Base-by-base conservation (phyloP, 92 coral and sea anemone species). In the Palythoa grandiflora region DNA sequence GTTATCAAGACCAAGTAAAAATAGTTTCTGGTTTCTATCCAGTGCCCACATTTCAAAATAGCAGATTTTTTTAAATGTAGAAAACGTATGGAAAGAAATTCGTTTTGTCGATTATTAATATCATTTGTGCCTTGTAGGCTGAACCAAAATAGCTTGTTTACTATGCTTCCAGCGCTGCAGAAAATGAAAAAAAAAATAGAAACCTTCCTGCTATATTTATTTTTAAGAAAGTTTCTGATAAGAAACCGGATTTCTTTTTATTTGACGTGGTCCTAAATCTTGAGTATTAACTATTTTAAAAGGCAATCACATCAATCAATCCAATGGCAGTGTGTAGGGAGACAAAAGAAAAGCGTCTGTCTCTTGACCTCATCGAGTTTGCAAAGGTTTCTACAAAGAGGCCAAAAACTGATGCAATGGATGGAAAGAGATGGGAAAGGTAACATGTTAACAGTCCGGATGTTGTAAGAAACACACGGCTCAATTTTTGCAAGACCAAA, bases 391-490 rank as follows among this genome's bases (percentile, higher is more conserved):
- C 68, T 14, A 73, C 39, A 38, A 8, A 4, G 40, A 73, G 77
- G 36, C 77, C 53, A 73, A 39, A 17, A 47, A 73, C 77, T 11
- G 51, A 39, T 73, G 77, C 47, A 52, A 39, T 53, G 0, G n/a
- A n/a, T 60, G 61, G n/a, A 73, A 47, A 73, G 8, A 73, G 77
- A 39, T 38, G 38, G 51, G 16, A 40, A 73, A 73, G 51, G 51
- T 39, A 52, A 47, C 51, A 9, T 38, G 77, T 6, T 36, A 20
- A 13, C 77, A 73, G 52, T 39, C 47, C 52, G 53, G 77, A 20
- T 73, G 54, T 38, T 21, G 77, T 39, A 73, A 39, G 17, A 73
- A 73, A 47, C 77, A 73, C 77, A n/a, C 8, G 71, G 35, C 71
- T 20, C 71, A 65, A 6, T 65, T 65, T n/a, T 28, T 71, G 40